Evolutionary conservation across 2,888 invertebrate species (phyloP).

Genomic region (Mimumesa dahlbomi): DNA sequence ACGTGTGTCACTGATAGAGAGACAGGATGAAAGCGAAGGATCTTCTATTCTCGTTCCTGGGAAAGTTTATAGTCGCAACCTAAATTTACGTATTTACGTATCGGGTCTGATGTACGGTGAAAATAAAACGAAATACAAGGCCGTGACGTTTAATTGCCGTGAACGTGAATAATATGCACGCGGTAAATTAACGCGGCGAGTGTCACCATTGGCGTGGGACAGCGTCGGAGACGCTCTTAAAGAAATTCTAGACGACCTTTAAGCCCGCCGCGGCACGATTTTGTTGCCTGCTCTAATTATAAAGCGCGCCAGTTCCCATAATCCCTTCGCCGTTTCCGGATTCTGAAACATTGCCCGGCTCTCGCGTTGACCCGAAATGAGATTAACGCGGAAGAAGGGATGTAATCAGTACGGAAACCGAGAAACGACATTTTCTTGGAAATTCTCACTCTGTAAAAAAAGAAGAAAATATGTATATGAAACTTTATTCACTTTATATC

Average conservation of each 20-base stretch:
- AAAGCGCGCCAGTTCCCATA: slow-evolving; percentile 37
- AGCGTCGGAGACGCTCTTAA: background rate
- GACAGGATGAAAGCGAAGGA: no score
- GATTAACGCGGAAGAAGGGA: slow-evolving; percentile 13
- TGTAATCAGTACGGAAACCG: background rate
- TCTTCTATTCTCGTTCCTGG: no score
- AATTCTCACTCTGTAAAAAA: no score
- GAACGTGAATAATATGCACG: no score
- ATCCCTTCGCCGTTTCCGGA: slow-evolving; percentile 51
- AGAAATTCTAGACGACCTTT: slow-evolving; percentile 46
- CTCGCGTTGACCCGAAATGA: slow-evolving; percentile 16
- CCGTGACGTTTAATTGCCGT: no score
- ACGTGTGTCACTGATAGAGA: no score
- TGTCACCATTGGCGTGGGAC: slow-evolving; percentile 48
- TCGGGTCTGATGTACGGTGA: no score
- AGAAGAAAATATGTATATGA: no score
- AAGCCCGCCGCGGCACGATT: slow-evolving; percentile 29
- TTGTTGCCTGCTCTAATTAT: slow-evolving; percentile 57
- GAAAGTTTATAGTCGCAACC: no score
- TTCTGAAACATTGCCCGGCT: slow-evolving; percentile 27
- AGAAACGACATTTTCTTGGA: background rate
- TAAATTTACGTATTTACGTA: no score
- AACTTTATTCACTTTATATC: no score
- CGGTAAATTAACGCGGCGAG: slow-evolving; percentile 17
- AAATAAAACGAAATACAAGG: no score